Evolutionary conservation across 2,797 vertebrate species (phyloP), one percentile per base, ranked within the genome.

Genomic region (Melanitta fusca): DNA sequence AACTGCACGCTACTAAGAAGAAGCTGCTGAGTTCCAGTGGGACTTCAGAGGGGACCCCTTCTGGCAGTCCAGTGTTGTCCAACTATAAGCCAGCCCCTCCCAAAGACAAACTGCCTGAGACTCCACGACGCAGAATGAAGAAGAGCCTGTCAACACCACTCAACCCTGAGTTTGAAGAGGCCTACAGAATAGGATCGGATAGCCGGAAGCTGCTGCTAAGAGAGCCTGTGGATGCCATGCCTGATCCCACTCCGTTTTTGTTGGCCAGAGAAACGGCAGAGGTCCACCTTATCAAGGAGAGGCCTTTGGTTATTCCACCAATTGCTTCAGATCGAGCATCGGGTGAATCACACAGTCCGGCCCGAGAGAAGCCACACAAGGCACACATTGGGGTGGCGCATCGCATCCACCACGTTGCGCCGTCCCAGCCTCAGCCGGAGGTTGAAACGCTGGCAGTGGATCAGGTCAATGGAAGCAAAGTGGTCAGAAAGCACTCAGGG

Each of bases 91-190:
- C 99, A 1, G 97, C 99, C 1, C 99, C 99, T 13, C 99, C 99
- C 87, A 99, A 99, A 85, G 98, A 99, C 85, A 98, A 98, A 97
- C 99, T 99, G 95, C 99, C 99, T 0, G 99, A 99, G 68, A 99
- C 99, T 1, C 99, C 99, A 0, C 98, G 99, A 49, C 99, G 99
- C 69, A 98, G 99, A 49, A 99, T 99, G 99, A 99, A 99, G 97
- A 99, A 99, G 98, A 99, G 99, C 91, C 98, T 99, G 57, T 99
- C 99, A 0, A 99, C 99, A 8, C 99, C 99, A 0, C 98, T 99
- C 72, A 99, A 99, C 98, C 99, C 99, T 0, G 99, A 99, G 96
- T 98, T 99, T 24, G 99, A 99, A 9, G 99, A 99, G 97, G 98
- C 99, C 95, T 99, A 99, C 97, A 97, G 99, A 80, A 97, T 99